Conservation (phyloP, 2,888 invertebrate species). For the Spisula solida region DNA sequence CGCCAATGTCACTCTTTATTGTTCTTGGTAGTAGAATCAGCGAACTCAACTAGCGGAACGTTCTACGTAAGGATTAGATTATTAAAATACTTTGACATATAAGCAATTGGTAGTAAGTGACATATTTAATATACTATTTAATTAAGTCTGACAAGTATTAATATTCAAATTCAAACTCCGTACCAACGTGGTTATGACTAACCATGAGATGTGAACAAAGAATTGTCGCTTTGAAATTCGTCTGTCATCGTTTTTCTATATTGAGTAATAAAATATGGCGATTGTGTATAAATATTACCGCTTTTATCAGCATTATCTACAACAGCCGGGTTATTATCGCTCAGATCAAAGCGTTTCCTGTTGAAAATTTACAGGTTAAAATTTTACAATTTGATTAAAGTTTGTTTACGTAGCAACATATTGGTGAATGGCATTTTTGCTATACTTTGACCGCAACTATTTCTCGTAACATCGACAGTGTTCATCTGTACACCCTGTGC, state of each 20-base stretch:
- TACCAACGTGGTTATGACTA: constrained; percentile 1
- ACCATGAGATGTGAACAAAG: constrained; percentile 1
- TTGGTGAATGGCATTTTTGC: constrained; percentile 28
- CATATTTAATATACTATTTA: not conserved
- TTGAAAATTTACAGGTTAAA: constrained; percentile 36
- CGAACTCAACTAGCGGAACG: not conserved
- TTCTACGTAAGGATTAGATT: not conserved
- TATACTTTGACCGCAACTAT: constrained; percentile 25
- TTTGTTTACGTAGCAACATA: constrained; percentile 44
- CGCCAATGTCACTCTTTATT: no score
- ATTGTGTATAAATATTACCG: constrained; percentile 29
- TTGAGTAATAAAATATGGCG: constrained; percentile 42
- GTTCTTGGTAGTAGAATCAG: no score
- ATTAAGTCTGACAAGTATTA: not conserved
- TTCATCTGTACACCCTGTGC: not conserved
- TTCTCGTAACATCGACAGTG: not conserved
- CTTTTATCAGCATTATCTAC: constrained; percentile 34
- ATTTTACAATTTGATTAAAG: constrained; percentile 35
- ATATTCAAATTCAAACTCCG: not conserved
- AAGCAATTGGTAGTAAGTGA: not conserved
- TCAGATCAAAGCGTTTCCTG: constrained; percentile 48
- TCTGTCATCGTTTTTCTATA: constrained; percentile 6
- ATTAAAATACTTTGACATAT: not conserved
- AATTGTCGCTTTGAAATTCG: not conserved
- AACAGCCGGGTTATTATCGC: constrained; percentile 20